A percentile compares a stretch with the other conserved stretches of the same genome.
Conservation (phyloP, 2,888 invertebrate species). For the Latrodectus hesperus region DNA sequence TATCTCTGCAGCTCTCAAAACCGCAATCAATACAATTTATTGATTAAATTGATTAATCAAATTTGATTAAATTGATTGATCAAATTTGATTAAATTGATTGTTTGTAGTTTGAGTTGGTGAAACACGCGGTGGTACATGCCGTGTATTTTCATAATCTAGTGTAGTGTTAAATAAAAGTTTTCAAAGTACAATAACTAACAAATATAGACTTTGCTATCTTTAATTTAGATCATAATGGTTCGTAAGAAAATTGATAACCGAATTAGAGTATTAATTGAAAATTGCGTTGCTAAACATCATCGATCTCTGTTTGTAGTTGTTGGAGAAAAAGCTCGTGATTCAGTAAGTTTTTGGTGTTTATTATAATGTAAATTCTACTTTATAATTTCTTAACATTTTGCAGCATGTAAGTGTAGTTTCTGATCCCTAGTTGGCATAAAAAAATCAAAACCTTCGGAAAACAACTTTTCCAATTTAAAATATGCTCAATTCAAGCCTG, state of each 20-base stretch:
- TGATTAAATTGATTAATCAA: too few species aligned
- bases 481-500: background rate
- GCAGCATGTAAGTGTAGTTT: background rate
- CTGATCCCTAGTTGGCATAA: background rate
- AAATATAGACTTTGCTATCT: too few species aligned
- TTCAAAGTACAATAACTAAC: too few species aligned
- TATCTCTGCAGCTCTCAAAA: too few species aligned
- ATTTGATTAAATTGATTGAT: too few species aligned
- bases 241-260: constrained; percentile 95
- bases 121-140: too few species aligned
- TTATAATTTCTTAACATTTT: background rate
- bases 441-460: background rate
- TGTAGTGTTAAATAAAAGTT: too few species aligned
- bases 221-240: constrained; percentile 32
- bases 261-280: constrained; percentile 95
- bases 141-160: too few species aligned
- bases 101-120: too few species aligned
- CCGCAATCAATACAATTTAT: too few species aligned
- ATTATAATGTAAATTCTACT: too few species aligned
- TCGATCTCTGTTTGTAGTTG: constrained; percentile 93
- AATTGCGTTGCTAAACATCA: constrained; percentile 94
- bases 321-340: constrained; percentile 96
- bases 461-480: background rate
- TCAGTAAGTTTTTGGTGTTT: constrained; percentile 80
- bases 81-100: too few species aligned